A percentile compares a stretch with the other conserved stretches of the same genome.
These are phyloP conservation scores for Pristionchus arcanus DNA, from an alignment of 2,888 invertebrate species.

Conservation along the genomic window DNA sequence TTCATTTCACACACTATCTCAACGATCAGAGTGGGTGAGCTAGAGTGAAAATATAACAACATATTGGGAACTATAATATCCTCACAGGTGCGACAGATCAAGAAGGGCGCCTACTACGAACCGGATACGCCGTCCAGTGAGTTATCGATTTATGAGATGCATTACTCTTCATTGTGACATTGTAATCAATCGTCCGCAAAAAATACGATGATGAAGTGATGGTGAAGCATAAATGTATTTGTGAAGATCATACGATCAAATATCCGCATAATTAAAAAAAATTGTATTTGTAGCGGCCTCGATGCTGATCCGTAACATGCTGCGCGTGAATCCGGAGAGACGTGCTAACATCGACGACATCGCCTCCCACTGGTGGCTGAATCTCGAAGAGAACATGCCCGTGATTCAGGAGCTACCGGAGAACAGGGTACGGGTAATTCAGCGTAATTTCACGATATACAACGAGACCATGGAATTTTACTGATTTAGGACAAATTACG, in stretches of 20 bases:
- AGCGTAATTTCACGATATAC: too few relatives aligned
- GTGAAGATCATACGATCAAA: background rate
- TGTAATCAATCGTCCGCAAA: background rate
- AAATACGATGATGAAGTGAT: background rate
- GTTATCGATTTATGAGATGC: slow-evolving; percentile 50
- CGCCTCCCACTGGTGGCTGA: slow-evolving; percentile 97
- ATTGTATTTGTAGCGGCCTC: slow-evolving; percentile 88
- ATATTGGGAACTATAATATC: too few relatives aligned
- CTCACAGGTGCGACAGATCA: slow-evolving; percentile 88
- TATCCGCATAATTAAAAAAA: background rate
- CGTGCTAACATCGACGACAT: slow-evolving; percentile 95
- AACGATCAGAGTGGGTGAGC: too few relatives aligned
- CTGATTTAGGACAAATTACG: too few relatives aligned
- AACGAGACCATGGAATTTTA: too few relatives aligned
- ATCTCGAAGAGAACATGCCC: slow-evolving; percentile 81
- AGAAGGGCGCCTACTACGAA: slow-evolving; percentile 97
- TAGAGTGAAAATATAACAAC: too few relatives aligned
- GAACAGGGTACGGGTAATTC: slow-evolving; percentile 72
- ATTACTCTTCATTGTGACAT: background rate
- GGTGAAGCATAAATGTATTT: background rate
- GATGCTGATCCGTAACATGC: slow-evolving; percentile 93
- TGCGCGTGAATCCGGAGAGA: slow-evolving; percentile 92
- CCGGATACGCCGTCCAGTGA: slow-evolving; percentile 89
- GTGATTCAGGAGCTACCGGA: slow-evolving; percentile 79
- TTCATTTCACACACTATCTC: too few relatives aligned